Evolutionary conservation across 2,888 invertebrate genomes (phyloP).

Genomic region (Tigriopus californicus): DNA sequence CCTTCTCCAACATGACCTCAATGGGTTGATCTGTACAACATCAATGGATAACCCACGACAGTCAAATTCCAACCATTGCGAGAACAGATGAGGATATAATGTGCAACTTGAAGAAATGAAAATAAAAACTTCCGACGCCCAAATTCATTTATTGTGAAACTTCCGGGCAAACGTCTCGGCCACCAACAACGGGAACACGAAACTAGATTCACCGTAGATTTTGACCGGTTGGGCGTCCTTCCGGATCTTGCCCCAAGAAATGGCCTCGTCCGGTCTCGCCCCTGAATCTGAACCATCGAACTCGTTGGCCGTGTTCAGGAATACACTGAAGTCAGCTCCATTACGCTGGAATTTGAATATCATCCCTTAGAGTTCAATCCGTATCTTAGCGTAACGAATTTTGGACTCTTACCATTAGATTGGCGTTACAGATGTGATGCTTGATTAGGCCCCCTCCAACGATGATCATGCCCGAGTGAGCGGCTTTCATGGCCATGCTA

Average conservation of each 20-base stretch:
- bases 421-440: slow-evolving; percentile 98
- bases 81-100: no score
- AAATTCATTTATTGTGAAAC: slow-evolving; percentile 13
- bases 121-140: no score
- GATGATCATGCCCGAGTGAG: slow-evolving; percentile 87
- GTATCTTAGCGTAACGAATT: slow-evolving; percentile 7
- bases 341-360: slow-evolving; percentile 49
- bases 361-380: no score
- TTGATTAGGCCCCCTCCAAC: slow-evolving; percentile 92
- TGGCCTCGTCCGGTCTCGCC: slow-evolving; percentile 91
- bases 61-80: no score
- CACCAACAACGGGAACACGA: slow-evolving; percentile 83
- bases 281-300: slow-evolving; percentile 97
- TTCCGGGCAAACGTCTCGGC: slow-evolving; percentile 73
- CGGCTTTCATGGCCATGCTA: slow-evolving; percentile 77
- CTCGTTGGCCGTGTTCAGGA: slow-evolving; percentile 82
- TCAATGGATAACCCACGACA: no score
- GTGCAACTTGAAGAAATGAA: no score
- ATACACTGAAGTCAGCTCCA: slow-evolving; percentile 88
- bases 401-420: slow-evolving; percentile 70
- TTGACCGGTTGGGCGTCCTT: slow-evolving; percentile 58
- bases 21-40: no score
- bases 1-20: no score
- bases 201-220: slow-evolving; percentile 77
- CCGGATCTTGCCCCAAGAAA: slow-evolving; percentile 96